phyloP scores from a whole-genome alignment of 2,888 invertebrate species.

The Caenorhabditis japonica region DNA sequence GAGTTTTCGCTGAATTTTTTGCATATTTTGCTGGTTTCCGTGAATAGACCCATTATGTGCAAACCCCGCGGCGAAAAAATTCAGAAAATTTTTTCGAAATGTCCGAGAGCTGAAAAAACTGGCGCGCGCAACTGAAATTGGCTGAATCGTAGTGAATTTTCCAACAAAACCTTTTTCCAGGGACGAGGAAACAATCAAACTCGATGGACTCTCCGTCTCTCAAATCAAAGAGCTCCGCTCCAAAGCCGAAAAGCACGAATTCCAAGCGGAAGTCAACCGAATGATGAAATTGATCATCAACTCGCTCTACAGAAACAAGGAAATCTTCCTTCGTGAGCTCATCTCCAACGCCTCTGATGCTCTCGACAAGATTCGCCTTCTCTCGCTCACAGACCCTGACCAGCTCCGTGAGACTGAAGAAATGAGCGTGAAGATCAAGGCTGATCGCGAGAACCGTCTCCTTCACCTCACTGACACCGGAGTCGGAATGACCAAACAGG shows the following conservation, averaged over 20 bases:
- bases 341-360: constrained; percentile 99
- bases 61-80: no score
- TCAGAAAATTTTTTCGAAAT: no score
- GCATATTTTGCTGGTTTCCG: no score
- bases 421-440: constrained; percentile 89
- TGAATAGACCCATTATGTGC: no score
- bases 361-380: constrained; percentile 93
- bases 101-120: no score
- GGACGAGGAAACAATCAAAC: constrained; percentile 94
- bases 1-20: no score
- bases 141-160: no score
- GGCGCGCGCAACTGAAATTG: no score
- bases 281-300: constrained; percentile 99
- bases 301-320: constrained; percentile 97
- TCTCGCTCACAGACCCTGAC: constrained; percentile 89
- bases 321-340: constrained; percentile 87
- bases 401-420: constrained; percentile 87
- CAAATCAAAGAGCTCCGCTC: constrained; percentile 92
- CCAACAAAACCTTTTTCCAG: constrained; percentile 79
- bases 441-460: constrained; percentile 91
- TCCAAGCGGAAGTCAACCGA: constrained; percentile 98
- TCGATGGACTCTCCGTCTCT: constrained; percentile 93
- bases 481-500: constrained; percentile 88
- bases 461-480: constrained; percentile 96
- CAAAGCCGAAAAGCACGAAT: constrained; percentile 83